Base-by-base conservation (phyloP, 1,140 invertebrate genomes). In the Zaprionus nigranus region DNA sequence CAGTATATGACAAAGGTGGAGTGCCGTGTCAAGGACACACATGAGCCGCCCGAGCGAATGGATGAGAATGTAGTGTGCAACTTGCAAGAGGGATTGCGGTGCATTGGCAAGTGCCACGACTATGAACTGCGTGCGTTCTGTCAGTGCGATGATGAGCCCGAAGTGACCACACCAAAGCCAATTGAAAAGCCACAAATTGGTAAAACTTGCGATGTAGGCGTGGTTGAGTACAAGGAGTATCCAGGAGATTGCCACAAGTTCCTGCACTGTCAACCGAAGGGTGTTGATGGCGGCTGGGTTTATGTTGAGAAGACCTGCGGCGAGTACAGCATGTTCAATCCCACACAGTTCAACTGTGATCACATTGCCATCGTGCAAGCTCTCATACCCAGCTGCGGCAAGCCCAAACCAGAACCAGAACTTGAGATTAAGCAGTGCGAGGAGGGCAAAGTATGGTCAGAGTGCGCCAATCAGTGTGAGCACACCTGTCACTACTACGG, bases 111-210 rank as follows among this genome's bases (percentile, higher is more conserved):
- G 15, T 96, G 95, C 84, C 92, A 93, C 30, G 96, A 97, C 87
- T 97, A 96, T 91, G 96, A 97, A 91, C 94, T 97, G 15, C 93
- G 96, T 28, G 94, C 96, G 34, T 93, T 95, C 28, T 97, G 96
- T 86, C 92, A 95, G 71, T 96, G 96, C 84, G 93, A 94, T 85
- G 88, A 80, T 7, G 85, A 90, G 15, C 71, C 75, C 4, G 49
- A 51, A 3, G 51, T 68, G 3, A 75, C 72, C 0, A 17, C 75
- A 3, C 40, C 53, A 2, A 77, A 73, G 2, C 79, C 85, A 1
- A 79, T 64, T 15, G 68, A 75, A 43, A 69, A 70, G 24, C 86
- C 87, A 12, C 80, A 83, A 60, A 84, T 81, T 3, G 91, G 90
- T 2, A 51, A 65, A 26, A 30, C n/a, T 4, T 93, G 90, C 54